A percentile compares a stretch with the other conserved stretches of the same genome.
Evolutionary conservation across 2,888 invertebrate genomes (phyloP).

Genomic region (Galeruca laticollis): DNA sequence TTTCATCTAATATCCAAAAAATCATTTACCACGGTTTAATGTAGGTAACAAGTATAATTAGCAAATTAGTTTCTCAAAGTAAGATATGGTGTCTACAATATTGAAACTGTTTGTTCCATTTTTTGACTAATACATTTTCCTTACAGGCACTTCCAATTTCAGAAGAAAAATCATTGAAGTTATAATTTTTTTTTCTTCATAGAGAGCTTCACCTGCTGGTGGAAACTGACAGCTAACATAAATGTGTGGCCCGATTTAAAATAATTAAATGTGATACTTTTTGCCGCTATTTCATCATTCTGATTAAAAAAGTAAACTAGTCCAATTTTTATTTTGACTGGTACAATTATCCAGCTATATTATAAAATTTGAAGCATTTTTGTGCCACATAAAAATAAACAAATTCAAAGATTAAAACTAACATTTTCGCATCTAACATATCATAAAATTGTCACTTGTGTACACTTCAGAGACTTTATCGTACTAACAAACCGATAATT

Average conservation of each 20-base stretch:
- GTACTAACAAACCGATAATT: too few species aligned
- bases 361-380: constrained; percentile 30
- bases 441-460: too few species aligned
- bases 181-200: constrained; percentile 32
- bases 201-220: constrained; percentile 19
- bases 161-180: constrained; percentile 36
- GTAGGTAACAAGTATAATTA: too few species aligned
- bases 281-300: constrained; percentile 22
- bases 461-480: too few species aligned
- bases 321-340: constrained; percentile 30
- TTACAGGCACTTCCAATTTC: constrained; percentile 35
- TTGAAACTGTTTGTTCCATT: too few species aligned
- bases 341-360: constrained; percentile 35
- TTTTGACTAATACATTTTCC: constrained; percentile 29
- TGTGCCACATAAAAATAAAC: constrained; percentile 27
- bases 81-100: too few species aligned
- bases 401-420: too few species aligned
- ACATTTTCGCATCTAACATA: too few species aligned
- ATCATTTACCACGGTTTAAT: too few species aligned
- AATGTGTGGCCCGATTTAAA: constrained; percentile 5
- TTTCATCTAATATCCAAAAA: too few species aligned
- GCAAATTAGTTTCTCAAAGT: too few species aligned
- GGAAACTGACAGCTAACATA: not conserved
- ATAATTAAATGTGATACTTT: constrained; percentile 11
- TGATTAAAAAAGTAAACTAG: constrained; percentile 17